These are phyloP conservation scores for Notiomystis cincta DNA, from an alignment of 2,113 vertebrate genomes.

Conservation along the genomic window DNA sequence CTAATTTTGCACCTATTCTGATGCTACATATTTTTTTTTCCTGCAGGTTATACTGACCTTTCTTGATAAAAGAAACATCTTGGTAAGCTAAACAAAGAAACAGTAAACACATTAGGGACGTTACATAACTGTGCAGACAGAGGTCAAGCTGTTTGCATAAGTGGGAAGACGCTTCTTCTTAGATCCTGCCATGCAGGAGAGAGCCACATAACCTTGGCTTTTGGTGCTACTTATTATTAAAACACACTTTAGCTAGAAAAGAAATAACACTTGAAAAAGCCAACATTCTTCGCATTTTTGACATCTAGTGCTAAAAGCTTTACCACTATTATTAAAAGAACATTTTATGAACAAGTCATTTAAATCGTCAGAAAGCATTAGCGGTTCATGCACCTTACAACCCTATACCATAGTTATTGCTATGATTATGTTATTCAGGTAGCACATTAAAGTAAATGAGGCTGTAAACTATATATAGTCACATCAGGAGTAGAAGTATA, in stretches of 20 bases:
- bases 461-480: constrained; percentile 74
- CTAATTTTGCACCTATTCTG: background rate
- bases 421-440: constrained; percentile 77
- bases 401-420: constrained; percentile 69
- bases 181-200: background rate
- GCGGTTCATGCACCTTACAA: constrained; percentile 56
- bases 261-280: constrained; percentile 67
- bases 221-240: constrained; percentile 52
- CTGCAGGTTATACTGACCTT: constrained; percentile 35
- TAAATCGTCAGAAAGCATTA: constrained; percentile 74
- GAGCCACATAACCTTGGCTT: constrained; percentile 56
- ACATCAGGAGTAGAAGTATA: constrained; percentile 58
- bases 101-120: constrained; percentile 37
- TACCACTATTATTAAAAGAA: constrained; percentile 72
- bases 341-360: constrained; percentile 73
- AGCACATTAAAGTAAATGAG: constrained; percentile 78
- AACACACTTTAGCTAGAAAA: constrained; percentile 58
- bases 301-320: constrained; percentile 72
- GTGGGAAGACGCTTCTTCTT: background rate
- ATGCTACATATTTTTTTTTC: background rate
- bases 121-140: constrained; percentile 32
- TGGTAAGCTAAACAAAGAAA: constrained; percentile 53
- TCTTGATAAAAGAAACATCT: constrained; percentile 46
- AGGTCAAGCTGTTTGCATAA: constrained; percentile 38
- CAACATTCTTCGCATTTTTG: constrained; percentile 61